Evolutionary conservation across 2,797 vertebrate genomes (phyloP).

Genomic region (Yasuhikotakia modesta): DNA sequence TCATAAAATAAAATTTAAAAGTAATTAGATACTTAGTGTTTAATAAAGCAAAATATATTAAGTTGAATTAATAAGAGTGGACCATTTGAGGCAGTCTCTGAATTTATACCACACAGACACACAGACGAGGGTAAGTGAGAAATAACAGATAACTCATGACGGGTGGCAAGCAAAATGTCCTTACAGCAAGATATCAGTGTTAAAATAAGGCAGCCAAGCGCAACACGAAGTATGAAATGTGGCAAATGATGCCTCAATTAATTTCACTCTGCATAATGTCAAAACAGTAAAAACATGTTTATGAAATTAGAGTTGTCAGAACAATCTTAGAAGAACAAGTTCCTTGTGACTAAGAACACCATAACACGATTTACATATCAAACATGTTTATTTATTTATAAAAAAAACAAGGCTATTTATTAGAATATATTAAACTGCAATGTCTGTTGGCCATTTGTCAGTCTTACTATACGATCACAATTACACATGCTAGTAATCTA

Average conservation of each 20-base stretch:
- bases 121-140: slow-evolving; percentile 5
- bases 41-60: neutral
- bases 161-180: slow-evolving; percentile 29
- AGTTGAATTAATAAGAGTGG: neutral
- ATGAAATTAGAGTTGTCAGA: too few species aligned
- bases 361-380: too few species aligned
- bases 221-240: slow-evolving; percentile 22
- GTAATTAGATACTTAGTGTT: too few species aligned
- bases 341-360: too few species aligned
- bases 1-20: too few species aligned
- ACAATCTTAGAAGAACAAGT: too few species aligned
- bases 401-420: too few species aligned
- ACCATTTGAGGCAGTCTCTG: neutral
- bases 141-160: slow-evolving; percentile 10
- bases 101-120: neutral
- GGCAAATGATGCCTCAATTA: slow-evolving; percentile 31
- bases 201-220: slow-evolving; percentile 19
- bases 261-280: slow-evolving; percentile 14
- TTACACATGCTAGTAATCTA: too few species aligned
- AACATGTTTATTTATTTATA: neutral
- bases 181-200: slow-evolving; percentile 42
- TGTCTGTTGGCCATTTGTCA: too few species aligned
- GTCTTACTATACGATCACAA: too few species aligned
- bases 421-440: too few species aligned
- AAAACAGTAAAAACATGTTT: neutral